phyloP scores from a whole-genome alignment of 2,888 invertebrate genomes.

The Oxytorus armatus region DNA sequence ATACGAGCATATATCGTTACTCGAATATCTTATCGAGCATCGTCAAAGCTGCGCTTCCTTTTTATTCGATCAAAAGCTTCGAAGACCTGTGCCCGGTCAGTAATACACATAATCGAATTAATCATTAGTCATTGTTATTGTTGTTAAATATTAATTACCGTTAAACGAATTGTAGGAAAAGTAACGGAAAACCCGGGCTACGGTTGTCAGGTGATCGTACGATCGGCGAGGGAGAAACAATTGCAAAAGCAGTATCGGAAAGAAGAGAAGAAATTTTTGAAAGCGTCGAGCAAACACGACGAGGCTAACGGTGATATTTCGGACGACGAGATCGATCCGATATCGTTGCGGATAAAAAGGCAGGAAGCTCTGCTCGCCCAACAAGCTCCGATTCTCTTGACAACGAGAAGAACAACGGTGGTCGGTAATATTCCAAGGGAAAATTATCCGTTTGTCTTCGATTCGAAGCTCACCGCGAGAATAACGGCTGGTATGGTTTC shows the following conservation, averaged over 20 bases:
- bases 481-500: conserved; percentile 90
- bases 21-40: conserved; percentile 79
- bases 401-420: conserved; percentile 75
- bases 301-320: conserved; percentile 82
- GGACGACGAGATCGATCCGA: conserved; percentile 86
- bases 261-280: conserved; percentile 92
- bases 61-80: conserved; percentile 68
- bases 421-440: conserved; percentile 83
- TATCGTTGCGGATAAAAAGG: conserved; percentile 86
- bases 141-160: too few species aligned
- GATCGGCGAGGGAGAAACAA: conserved; percentile 93
- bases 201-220: conserved; percentile 92
- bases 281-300: conserved; percentile 83
- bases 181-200: conserved; percentile 87
- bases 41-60: conserved; percentile 73
- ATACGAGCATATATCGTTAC: conserved; percentile 87
- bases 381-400: conserved; percentile 85
- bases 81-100: conserved; percentile 32
- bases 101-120: conserved; percentile 37
- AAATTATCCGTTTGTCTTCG: conserved; percentile 95
- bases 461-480: conserved; percentile 90
- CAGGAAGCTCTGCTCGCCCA: conserved; percentile 83
- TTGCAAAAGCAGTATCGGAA: conserved; percentile 91
- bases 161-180: conserved; percentile 82
- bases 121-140: too few species aligned